These are phyloP conservation scores for Proales similis DNA, from an alignment of 1,140 invertebrate species.

Conservation along the genomic window DNA sequence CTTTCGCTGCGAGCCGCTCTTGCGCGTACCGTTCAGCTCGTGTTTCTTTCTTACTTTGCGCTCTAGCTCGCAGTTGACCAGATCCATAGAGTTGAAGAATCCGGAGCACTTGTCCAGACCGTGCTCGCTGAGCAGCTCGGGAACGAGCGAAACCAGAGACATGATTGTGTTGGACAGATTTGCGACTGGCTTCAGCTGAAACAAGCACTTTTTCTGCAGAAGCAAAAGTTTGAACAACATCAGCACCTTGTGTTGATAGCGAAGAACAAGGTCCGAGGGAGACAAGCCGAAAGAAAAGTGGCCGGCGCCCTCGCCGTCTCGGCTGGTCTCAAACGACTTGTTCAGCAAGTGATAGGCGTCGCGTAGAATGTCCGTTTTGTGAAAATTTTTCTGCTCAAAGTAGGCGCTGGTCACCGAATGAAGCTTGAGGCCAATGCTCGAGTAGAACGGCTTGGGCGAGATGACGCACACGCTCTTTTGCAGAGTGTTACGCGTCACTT, in stretches of 20 bases:
- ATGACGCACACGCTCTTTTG: slow-evolving; percentile 83
- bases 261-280: slow-evolving; percentile 68
- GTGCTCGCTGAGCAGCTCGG: slow-evolving; percentile 59
- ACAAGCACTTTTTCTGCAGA: slow-evolving; percentile 73
- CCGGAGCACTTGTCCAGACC: slow-evolving; percentile 22
- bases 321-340: slow-evolving; percentile 57
- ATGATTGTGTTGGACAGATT: slow-evolving; percentile 76
- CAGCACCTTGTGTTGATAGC: slow-evolving; percentile 83
- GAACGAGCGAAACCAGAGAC: slow-evolving; percentile 79
- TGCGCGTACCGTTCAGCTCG: too few relatives aligned
- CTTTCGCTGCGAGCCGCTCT: too few relatives aligned
- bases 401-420: slow-evolving; percentile 90
- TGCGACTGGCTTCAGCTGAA: slow-evolving; percentile 85
- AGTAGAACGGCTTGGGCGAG: slow-evolving; percentile 48
- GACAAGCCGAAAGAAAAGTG: slow-evolving; percentile 62
- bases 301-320: slow-evolving; percentile 39
- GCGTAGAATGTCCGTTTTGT: slow-evolving; percentile 70
- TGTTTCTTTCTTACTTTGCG: background rate
- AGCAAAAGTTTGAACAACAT: slow-evolving; percentile 85
- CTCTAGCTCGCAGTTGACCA: slow-evolving; percentile 21
- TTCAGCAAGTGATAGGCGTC: slow-evolving; percentile 88
- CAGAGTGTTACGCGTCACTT: slow-evolving; percentile 87
- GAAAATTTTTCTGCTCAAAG: slow-evolving; percentile 70
- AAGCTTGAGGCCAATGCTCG: slow-evolving; percentile 66
- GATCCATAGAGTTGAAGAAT: slow-evolving; percentile 20